Evolutionary conservation across 2,113 vertebrate species (phyloP).

Genomic region (Balaenoptera acutorostrata): DNA sequence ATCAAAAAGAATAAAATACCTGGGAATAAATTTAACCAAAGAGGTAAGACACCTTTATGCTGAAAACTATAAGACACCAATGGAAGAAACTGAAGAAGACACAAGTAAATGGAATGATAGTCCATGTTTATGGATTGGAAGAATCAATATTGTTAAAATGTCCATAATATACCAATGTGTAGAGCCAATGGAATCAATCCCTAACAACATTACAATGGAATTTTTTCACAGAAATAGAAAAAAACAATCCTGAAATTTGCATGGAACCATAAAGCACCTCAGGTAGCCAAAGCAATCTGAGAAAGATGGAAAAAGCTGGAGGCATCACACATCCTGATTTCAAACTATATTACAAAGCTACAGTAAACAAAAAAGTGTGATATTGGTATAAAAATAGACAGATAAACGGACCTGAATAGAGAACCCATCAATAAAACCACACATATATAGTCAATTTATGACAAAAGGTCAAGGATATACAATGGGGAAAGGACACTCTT

Average conservation of each 20-base stretch:
- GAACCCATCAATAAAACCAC: background rate
- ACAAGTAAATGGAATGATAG: background rate
- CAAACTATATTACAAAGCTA: no score
- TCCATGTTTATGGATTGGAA: background rate
- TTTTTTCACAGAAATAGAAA: background rate
- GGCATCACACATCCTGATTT: no score
- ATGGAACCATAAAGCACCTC: background rate
- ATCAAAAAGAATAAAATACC: background rate
- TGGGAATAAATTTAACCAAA: background rate
- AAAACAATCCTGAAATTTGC: background rate
- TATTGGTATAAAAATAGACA: background rate
- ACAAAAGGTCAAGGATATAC: background rate
- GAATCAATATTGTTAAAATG: background rate
- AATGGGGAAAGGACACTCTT: background rate
- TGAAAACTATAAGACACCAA: background rate
- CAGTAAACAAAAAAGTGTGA: no score
- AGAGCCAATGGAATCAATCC: background rate
- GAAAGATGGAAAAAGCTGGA: no score
- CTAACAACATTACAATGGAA: background rate
- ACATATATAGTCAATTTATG: background rate
- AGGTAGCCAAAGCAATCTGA: no score
- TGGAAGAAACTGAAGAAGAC: background rate
- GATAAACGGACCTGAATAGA: background rate
- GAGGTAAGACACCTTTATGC: background rate
- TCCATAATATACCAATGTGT: background rate